Evolutionary conservation across 1,140 invertebrate species (phyloP).

Genomic region (Stenopsyche tienmushanensis): DNA sequence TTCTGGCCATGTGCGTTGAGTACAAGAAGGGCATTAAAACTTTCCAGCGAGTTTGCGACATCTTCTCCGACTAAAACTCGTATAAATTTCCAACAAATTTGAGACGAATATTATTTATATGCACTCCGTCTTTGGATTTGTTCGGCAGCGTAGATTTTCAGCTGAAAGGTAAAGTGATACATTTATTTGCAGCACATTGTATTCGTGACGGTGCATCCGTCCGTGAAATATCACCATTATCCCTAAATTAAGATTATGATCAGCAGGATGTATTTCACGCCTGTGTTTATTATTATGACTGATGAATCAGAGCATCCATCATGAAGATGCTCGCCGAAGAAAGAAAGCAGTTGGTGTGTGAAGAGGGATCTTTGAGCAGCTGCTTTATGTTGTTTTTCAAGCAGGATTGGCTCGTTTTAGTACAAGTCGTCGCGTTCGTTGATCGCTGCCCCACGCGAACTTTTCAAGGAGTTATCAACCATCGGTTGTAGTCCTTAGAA

Average conservation of each 20-base stretch:
- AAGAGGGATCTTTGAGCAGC: neutral
- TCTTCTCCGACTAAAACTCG: no score
- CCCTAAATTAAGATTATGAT: slow-evolving; percentile 2
- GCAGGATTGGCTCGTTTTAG: neutral
- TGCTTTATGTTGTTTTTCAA: slow-evolving; percentile 21
- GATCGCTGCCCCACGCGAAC: slow-evolving; percentile 26
- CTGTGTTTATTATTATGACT: neutral
- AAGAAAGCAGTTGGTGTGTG: slow-evolving; percentile 4
- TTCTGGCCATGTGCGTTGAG: neutral
- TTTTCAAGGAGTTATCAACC: slow-evolving; percentile 7
- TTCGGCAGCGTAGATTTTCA: no score
- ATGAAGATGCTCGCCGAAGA: neutral
- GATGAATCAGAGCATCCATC: slow-evolving; percentile 16
- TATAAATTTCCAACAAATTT: neutral
- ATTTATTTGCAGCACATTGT: no score
- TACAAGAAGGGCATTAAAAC: neutral
- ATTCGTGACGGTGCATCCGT: no score
- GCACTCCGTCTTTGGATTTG: neutral
- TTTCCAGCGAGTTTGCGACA: no score
- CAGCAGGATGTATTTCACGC: neutral
- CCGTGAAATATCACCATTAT: neutral
- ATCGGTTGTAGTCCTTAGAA: no score
- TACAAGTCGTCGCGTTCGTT: slow-evolving; percentile 16
- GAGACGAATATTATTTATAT: no score
- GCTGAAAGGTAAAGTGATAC: no score